Percentiles rank a stretch among this genome's conserved stretches.
Evolutionary conservation across 2,888 invertebrate species (phyloP).

Genomic region (Scaptomyza reducta): DNA sequence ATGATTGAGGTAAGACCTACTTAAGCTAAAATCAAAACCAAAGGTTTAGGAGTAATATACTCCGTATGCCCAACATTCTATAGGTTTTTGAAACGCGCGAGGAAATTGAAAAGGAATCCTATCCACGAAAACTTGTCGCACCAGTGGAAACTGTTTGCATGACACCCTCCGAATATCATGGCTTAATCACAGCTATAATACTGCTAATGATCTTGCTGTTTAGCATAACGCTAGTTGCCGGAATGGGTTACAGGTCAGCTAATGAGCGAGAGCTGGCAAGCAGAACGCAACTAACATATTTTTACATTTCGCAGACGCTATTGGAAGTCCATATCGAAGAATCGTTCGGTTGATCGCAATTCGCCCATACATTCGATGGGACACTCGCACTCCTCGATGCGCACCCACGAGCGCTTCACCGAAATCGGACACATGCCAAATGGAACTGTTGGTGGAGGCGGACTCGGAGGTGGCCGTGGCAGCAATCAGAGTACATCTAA

Average conservation of each 20-base stretch:
- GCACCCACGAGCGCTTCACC: slow-evolving; percentile 84
- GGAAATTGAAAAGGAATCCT: slow-evolving; percentile 87
- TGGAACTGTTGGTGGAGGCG: slow-evolving; percentile 54
- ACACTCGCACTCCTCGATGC: slow-evolving; percentile 84
- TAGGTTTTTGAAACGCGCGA: slow-evolving; percentile 93
- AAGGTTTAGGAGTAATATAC: too few species aligned
- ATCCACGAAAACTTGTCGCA: slow-evolving; percentile 87
- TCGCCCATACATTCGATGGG: slow-evolving; percentile 84
- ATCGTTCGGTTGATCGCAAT: slow-evolving; percentile 85
- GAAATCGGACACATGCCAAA: slow-evolving; percentile 82
- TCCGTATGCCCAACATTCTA: too few species aligned
- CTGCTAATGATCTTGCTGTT: slow-evolving; percentile 90
- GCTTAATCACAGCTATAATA: slow-evolving; percentile 91
- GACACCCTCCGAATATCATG: slow-evolving; percentile 92
- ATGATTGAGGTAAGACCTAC: slow-evolving; percentile 91
- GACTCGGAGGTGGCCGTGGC: slow-evolving; percentile 30
- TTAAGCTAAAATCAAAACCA: too few species aligned
- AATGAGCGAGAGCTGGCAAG: neutral
- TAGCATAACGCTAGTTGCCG: slow-evolving; percentile 89
- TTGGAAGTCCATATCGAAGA: slow-evolving; percentile 91
- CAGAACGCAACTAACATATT: neutral
- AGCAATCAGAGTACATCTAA: slow-evolving; percentile 74
- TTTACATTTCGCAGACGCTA: slow-evolving; percentile 86
- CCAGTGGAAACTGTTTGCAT: slow-evolving; percentile 91
- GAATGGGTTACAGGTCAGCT: slow-evolving; percentile 90